These are phyloP conservation scores for Lagopus muta DNA, from an alignment of 2,113 vertebrate genomes.

Conservation along the genomic window DNA sequence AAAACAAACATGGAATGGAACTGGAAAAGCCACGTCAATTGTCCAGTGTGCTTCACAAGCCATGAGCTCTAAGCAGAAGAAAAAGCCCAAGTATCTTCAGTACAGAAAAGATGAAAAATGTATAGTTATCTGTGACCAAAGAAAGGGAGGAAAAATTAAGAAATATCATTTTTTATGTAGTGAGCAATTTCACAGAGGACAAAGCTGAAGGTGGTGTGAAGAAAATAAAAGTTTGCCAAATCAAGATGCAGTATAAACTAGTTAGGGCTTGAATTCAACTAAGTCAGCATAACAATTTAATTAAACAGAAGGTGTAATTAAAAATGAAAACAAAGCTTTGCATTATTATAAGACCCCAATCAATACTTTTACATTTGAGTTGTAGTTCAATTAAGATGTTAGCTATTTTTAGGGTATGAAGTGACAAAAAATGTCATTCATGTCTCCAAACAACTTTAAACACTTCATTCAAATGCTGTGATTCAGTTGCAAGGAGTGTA, in stretches of 20 bases:
- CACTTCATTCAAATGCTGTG: conserved; percentile 9
- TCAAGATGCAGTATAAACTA: not conserved
- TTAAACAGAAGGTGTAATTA: not conserved
- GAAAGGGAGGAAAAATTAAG: not conserved
- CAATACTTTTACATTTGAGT: not conserved
- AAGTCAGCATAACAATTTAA: not conserved
- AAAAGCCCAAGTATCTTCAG: not conserved
- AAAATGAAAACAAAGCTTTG: not conserved
- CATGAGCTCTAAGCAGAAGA: conserved; percentile 15
- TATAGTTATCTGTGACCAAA: not conserved
- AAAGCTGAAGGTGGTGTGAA: not conserved
- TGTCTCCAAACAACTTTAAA: not conserved
- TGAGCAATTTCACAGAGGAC: conserved; percentile 41
- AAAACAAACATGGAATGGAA: not conserved
- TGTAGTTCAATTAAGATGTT: not conserved
- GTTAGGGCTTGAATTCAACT: not conserved
- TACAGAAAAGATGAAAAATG: not conserved
- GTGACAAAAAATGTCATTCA: not conserved
- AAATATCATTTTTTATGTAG: not conserved
- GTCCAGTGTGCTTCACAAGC: not conserved
- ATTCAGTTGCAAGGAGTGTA: not conserved
- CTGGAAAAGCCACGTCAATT: not conserved
- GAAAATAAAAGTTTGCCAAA: not conserved
- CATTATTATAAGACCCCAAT: not conserved
- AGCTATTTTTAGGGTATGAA: not conserved